A percentile compares a stretch with the other conserved stretches of the same genome.
Conservation (phyloP, 2,113 vertebrate genomes). For the Ceyx margarethae region DNA sequence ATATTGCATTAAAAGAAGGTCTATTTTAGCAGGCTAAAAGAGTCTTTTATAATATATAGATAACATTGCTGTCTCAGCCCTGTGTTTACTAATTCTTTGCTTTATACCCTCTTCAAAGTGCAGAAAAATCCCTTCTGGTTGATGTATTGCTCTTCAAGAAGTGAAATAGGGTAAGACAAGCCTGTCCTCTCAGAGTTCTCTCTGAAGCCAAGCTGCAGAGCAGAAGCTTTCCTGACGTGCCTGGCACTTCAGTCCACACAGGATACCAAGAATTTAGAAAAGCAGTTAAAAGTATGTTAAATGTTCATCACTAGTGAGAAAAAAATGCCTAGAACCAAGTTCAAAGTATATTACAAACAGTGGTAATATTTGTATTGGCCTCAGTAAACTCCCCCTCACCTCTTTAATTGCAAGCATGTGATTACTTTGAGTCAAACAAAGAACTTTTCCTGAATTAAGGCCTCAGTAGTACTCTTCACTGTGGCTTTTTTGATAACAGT, state of each 20-base stretch:
- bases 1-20: background rate
- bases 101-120: background rate
- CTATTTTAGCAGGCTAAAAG: background rate
- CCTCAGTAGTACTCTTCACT: background rate
- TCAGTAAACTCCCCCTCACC: background rate
- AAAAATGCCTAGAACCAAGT: background rate
- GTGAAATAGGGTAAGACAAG: background rate
- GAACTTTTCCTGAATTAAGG: background rate
- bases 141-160: background rate
- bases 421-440: background rate
- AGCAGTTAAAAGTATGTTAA: background rate
- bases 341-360: background rate
- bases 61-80: background rate
- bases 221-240: background rate
- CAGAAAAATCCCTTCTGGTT: background rate
- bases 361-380: slow-evolving; percentile 5
- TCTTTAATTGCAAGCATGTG: background rate
- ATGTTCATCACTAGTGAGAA: background rate
- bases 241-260: background rate
- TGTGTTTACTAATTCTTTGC: background rate
- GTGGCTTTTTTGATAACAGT: background rate
- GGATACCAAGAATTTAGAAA: background rate
- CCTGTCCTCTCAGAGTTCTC: background rate
- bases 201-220: background rate
- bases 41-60: background rate